These are phyloP conservation scores for Axinella damicornis DNA, from an alignment of 37 sponge, comb jelly and placozoan species.

Conservation along the genomic window DNA sequence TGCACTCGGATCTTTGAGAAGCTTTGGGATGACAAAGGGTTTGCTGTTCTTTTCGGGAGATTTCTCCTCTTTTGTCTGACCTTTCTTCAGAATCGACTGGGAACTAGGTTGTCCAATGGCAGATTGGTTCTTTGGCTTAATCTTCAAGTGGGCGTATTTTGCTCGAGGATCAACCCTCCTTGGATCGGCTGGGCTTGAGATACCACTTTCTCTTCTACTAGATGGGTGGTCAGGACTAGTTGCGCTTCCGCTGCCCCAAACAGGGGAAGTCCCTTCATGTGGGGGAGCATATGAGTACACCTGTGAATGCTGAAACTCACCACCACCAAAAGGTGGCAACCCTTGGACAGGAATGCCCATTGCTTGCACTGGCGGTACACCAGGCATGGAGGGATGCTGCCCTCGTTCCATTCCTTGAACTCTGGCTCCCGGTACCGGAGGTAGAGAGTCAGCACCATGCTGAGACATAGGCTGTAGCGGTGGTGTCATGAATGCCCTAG, in stretches of 20 bases:
- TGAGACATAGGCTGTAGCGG: neutral
- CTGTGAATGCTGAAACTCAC: neutral
- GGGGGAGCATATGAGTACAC: neutral
- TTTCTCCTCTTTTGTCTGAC: neutral
- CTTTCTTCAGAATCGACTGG: neutral
- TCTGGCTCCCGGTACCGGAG: neutral
- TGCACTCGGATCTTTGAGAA: conserved; percentile 42
- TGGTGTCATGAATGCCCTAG: neutral
- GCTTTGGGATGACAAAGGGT: conserved; percentile 53
- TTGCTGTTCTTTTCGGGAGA: neutral
- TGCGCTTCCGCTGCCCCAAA: neutral
- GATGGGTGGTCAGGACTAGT: neutral
- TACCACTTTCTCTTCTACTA: neutral
- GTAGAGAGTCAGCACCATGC: neutral
- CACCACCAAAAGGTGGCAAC: too few relatives aligned
- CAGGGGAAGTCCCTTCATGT: neutral
- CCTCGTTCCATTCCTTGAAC: too few relatives aligned
- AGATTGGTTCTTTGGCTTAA: conserved; percentile 38
- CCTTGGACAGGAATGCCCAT: too few relatives aligned
- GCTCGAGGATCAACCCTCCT: conserved; percentile 38
- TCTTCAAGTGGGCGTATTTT: conserved; percentile 68
- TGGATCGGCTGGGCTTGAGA: neutral
- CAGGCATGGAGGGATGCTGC: too few relatives aligned
- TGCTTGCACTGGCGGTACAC: neutral
- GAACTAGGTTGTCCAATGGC: neutral